A percentile compares a stretch with the other conserved stretches of the same genome.
These are phyloP conservation scores for Zaprionus lachaisei DNA, from an alignment of 1,140 invertebrate species.

Conservation along the genomic window DNA sequence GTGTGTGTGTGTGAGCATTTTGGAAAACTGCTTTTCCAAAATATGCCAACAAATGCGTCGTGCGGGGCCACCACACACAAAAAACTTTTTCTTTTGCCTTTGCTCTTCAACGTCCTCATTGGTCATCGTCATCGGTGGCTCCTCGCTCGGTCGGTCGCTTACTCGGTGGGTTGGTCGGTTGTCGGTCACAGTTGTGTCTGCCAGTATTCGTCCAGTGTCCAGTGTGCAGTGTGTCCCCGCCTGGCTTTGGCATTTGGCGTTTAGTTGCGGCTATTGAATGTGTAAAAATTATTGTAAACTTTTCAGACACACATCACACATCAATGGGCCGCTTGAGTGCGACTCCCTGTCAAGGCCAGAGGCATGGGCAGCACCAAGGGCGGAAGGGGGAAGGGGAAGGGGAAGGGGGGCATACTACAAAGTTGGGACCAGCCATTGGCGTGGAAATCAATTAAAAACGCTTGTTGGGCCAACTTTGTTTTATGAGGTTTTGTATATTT, in stretches of 20 bases:
- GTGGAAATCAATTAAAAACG: slow-evolving; percentile 80
- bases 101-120: slow-evolving; percentile 44
- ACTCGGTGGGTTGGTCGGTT: slow-evolving; percentile 40
- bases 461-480: slow-evolving; percentile 75
- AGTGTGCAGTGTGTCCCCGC: slow-evolving; percentile 24
- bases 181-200: slow-evolving; percentile 74
- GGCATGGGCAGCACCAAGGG: neutral
- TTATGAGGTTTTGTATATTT: slow-evolving; percentile 65
- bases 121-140: slow-evolving; percentile 25
- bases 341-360: neutral
- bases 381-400: neutral
- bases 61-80: neutral
- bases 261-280: slow-evolving; percentile 79
- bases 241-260: slow-evolving; percentile 72
- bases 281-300: slow-evolving; percentile 82
- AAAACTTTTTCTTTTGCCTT: slow-evolving; percentile 63
- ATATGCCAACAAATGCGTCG: slow-evolving; percentile 69
- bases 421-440: slow-evolving; percentile 52
- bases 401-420: neutral
- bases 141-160: slow-evolving; percentile 15
- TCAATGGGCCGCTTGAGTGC: slow-evolving; percentile 43
- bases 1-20: slow-evolving; percentile 51
- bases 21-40: slow-evolving; percentile 72
- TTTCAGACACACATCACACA: slow-evolving; percentile 72
- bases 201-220: slow-evolving; percentile 42